These are phyloP conservation scores for Acanthurus lineatus DNA, from an alignment of 2,797 vertebrate species.

Conservation along the genomic window DNA sequence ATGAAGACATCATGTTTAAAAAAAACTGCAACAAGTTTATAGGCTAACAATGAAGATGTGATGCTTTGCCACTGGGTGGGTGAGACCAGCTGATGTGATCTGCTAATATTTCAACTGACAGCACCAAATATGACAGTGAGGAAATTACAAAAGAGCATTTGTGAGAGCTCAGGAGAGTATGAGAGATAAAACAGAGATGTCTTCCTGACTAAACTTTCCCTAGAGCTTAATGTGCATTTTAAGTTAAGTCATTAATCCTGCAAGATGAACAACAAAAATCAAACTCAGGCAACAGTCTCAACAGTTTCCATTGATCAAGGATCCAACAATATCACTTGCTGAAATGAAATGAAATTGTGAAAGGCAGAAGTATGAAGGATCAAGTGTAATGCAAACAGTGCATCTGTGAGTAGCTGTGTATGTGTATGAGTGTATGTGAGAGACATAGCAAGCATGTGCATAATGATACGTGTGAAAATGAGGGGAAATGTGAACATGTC, in stretches of 20 bases:
- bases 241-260: neutral
- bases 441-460: conserved; percentile 12
- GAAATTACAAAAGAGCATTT: too few relatives aligned
- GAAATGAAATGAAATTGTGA: neutral
- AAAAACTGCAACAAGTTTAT: too few relatives aligned
- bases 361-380: conserved; percentile 2
- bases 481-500: conserved; percentile 31
- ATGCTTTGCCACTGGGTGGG: too few relatives aligned
- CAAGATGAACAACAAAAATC: neutral
- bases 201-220: too few relatives aligned
- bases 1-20: too few relatives aligned
- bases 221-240: neutral
- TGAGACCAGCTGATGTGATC: too few relatives aligned
- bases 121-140: too few relatives aligned
- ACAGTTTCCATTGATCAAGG: neutral
- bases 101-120: too few relatives aligned
- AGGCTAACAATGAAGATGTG: too few relatives aligned
- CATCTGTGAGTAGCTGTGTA: conserved; percentile 14
- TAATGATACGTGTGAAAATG: conserved; percentile 26
- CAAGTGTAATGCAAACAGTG: neutral
- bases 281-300: neutral
- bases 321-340: neutral
- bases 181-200: too few relatives aligned
- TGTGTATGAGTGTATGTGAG: neutral
- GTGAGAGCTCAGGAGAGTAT: too few relatives aligned